A percentile compares a stretch with the other conserved stretches of the same genome.
Evolutionary conservation across 2,113 vertebrate species (phyloP).

Genomic region (Seriola dumerili): DNA sequence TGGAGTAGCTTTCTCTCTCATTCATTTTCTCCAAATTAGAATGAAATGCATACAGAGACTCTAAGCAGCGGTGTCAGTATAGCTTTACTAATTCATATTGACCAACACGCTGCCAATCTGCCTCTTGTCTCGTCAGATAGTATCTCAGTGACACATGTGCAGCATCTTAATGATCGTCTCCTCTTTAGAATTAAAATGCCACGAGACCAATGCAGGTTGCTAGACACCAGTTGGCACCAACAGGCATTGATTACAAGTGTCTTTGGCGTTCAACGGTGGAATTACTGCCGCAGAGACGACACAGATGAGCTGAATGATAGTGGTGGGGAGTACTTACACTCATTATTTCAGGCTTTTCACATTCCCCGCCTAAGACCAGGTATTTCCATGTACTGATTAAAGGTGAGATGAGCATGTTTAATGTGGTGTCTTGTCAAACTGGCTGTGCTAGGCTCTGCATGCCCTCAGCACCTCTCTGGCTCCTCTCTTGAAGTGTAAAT

Average conservation of each 20-base stretch:
- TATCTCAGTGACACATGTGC: constrained; percentile 61
- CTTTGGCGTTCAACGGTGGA: constrained; percentile 52
- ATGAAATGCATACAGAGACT: constrained; percentile 39
- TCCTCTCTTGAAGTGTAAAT: constrained; percentile 86
- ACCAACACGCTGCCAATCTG: constrained; percentile 59
- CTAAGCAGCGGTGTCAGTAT: constrained; percentile 33
- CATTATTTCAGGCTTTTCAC: constrained; percentile 73
- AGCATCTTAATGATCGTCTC: constrained; percentile 69
- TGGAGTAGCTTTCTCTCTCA: constrained; percentile 20
- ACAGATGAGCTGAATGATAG: constrained; percentile 58
- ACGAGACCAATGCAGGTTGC: constrained; percentile 46
- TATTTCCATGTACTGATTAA: constrained; percentile 79
- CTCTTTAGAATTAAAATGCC: constrained; percentile 39
- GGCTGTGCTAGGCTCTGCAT: constrained; percentile 64
- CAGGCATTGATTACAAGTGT: constrained; percentile 69
- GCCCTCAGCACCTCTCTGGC: constrained; percentile 71
- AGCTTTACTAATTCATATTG: constrained; percentile 69
- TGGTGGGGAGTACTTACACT: constrained; percentile 37
- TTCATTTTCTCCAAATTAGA: constrained; percentile 46
- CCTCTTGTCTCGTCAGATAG: constrained; percentile 61
- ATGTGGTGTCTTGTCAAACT: constrained; percentile 66
- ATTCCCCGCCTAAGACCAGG: constrained; percentile 62
- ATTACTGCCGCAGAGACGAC: constrained; percentile 52
- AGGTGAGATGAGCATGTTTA: constrained; percentile 79
- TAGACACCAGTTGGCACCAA: constrained; percentile 55